Base-by-base conservation (phyloP, 1,140 invertebrate genomes). In the Diorhabda sublineata region DNA sequence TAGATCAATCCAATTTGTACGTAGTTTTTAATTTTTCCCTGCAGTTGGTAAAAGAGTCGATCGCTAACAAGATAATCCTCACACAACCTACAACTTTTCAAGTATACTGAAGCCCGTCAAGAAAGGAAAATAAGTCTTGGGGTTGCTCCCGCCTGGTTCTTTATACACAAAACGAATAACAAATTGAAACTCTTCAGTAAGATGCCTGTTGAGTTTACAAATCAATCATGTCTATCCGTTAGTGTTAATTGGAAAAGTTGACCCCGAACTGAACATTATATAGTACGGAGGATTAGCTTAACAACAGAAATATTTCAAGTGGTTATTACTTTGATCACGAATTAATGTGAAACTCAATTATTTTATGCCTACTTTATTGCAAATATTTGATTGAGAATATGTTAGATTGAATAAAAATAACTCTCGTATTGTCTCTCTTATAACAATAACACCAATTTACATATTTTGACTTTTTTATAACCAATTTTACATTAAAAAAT, bases 231-330 rank as follows among this genome's bases (percentile, higher is more conserved):
- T 52, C 68, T 45, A 70, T 68, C 73, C 73, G 73, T 74, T 74
- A 74, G 73, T 74, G 73, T 74, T 74, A 74, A 74, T 74, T 74
- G 71, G 73, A 74, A 74, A 73, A 72, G 64, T 74, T 74, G 73
- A 74, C 73, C 73, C 66, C 69, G 26, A 52, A n/a, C 26, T 52
- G 6, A 52, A 52, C 6, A 52, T 8, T n/a, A n/a, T 6, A 52
- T 52, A 52, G 47, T 52, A 3, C 47, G 47, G 47, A 8, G 47
- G 47, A 52, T 8, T 26, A 26, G 26, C 26, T 26, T 26, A 26
- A 26, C 26, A 26, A 26, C 26, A 26, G 26, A 26, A 26, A 26
- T 26, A 26, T 26, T 26, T 26, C 26, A 26, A 26, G 26, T 0
- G 1, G 26, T 26, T 26, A 26, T 26, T 26, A 26, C 26, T 26